Conservation (phyloP, 35 echinoderm and acorn worm genomes). For the Eucidaris tribuloides region DNA sequence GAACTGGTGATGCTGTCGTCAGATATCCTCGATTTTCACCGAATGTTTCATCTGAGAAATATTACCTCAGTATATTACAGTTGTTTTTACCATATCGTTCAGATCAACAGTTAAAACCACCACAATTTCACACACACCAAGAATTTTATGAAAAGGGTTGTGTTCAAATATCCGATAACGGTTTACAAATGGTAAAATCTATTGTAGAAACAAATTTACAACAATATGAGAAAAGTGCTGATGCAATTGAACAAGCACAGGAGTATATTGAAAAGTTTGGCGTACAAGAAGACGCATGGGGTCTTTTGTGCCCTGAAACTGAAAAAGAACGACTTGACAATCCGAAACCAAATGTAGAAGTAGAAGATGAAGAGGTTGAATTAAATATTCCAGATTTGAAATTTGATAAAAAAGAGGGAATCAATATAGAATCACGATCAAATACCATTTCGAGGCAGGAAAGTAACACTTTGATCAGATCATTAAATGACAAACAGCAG, state of each 20-base stretch:
- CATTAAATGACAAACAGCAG: constrained; percentile 21
- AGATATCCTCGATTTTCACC: constrained; percentile 31
- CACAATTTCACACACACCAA: background rate
- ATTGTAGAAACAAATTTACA: constrained; percentile 20
- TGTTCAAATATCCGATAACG: background rate
- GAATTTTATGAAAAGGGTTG: constrained; percentile 7
- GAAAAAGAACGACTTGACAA: constrained; percentile 38
- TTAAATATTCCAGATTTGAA: constrained; percentile 25
- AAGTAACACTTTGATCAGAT: constrained; percentile 3
- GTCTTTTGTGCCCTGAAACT: constrained; percentile 42
- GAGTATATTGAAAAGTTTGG: background rate
- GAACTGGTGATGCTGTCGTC: constrained; percentile 26
- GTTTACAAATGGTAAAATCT: background rate
- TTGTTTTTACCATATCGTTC: constrained; percentile 47
- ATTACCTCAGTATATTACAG: constrained; percentile 38
- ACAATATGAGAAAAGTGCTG: constrained; percentile 7
- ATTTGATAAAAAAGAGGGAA: background rate
- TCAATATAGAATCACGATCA: background rate
- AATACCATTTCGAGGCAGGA: background rate
- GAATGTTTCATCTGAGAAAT: constrained; percentile 5
- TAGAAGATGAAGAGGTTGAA: constrained; percentile 25
- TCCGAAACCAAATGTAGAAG: background rate
- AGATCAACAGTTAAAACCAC: constrained; percentile 46
- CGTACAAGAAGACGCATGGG: constrained; percentile 56
- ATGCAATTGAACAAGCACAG: constrained; percentile 19